Base-by-base conservation (phyloP, 2,113 vertebrate genomes). In the Poeciliopsis prolifica region DNA sequence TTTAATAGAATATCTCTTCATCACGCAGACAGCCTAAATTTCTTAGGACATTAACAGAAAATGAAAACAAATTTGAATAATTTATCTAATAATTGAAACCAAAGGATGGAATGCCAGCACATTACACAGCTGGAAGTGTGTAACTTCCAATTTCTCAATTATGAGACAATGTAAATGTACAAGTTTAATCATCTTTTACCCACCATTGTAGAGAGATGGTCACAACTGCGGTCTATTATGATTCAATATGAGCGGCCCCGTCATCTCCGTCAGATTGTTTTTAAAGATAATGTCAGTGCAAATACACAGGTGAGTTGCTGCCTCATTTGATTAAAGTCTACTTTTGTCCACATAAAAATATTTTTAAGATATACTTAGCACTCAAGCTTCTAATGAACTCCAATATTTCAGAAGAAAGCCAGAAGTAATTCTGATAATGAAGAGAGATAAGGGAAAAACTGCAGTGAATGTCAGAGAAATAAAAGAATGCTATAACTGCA, bases 221-320 rank as follows among this genome's bases (percentile, higher is more conserved):
- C 37, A 30, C 26, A 77, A 60, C 13, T 19, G 26, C 33, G 68
- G 65, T 77, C 61, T 29, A 54, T 31, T 58, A 44, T 40, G 51
- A 74, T 35, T 15, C 26, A 9, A 68, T 51, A 17, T 26, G 7
- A 72, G 24, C 48, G 3, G 17, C 24, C 17, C 62, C 31, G 40
- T 13, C 1, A 26, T 68, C 17, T 5, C 15, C 37, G 11, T 28
- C 24, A 37, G 11, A 6, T 37, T 5, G n/a, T 37, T 75, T 5
- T 67, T 29, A 22, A 44, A 28, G 28, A 24, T 61, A 26, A 70
- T 35, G 66, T 70, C 65, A 84, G 83, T 77, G 29, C 77, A 83
- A 77, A 69, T 58, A n/a, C 51, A 24, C 51, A 58, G 51, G 51
- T 58, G 24, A 58, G 60, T 65, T 48, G 44, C 5, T 13, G 5